phyloP scores from a whole-genome alignment of 2,797 vertebrate genomes.

The Channa striata region DNA sequence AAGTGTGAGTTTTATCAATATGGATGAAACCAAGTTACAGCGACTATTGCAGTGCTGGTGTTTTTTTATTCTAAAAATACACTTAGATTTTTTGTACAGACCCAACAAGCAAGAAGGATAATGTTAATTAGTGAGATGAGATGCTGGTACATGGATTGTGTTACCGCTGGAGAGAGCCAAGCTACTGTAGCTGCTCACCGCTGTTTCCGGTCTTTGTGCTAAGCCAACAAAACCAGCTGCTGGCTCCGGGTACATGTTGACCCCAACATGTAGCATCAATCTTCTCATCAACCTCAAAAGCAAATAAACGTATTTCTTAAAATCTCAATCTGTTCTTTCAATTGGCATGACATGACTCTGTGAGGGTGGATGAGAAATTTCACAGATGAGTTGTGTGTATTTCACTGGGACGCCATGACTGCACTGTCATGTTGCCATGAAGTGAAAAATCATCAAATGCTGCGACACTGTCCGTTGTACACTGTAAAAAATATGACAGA shows the following conservation, averaged over 20 bases:
- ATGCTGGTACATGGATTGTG: no score
- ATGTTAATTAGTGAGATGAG: background rate
- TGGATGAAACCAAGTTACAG: background rate
- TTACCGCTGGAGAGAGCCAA: background rate
- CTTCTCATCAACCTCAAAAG: background rate
- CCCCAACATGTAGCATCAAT: background rate
- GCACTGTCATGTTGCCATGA: conserved; percentile 31
- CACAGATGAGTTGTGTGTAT: conserved; percentile 21
- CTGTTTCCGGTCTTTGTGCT: background rate
- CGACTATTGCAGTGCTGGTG: no score
- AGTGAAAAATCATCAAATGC: conserved; percentile 45
- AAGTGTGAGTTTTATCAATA: background rate
- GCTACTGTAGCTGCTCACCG: background rate
- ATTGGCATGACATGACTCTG: conserved; percentile 33
- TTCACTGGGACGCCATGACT: conserved; percentile 10
- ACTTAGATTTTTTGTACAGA: background rate
- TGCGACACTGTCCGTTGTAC: conserved; percentile 49
- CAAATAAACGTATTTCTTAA: background rate
- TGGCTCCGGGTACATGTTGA: background rate
- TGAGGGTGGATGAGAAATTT: conserved; percentile 38
- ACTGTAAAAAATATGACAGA: conserved; percentile 40
- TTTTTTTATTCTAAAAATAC: no score
- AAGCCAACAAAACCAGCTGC: background rate
- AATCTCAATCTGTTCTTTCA: conserved; percentile 7
- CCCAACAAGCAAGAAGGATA: background rate